Base-by-base conservation (phyloP, 2,888 invertebrate genomes). In the Eilema griseolum region DNA sequence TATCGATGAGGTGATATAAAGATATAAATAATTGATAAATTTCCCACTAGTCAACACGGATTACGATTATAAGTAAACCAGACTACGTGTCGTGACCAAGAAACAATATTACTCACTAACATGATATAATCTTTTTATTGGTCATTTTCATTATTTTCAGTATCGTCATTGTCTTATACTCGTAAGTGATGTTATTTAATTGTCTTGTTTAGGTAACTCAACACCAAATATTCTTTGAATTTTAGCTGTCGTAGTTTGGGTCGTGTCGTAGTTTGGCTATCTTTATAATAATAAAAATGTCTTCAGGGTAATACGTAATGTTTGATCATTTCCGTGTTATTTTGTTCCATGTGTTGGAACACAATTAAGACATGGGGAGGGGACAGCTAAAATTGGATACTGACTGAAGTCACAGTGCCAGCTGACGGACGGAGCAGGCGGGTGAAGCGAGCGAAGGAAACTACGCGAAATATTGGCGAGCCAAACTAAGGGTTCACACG, bases 51-150 rank as follows among this genome's bases (percentile, higher is more conserved):
- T 14, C 41, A 65, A 67, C 41, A 52, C 10, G 61, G 41, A 52
- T 67, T 61, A 31, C 11, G 26, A 26, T 60, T 37, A 31, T 5
- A 31, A 56, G 12, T 56, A 57, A 67, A 52, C 52, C n/a, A 66
- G 72, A 66, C 26, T 61, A 71, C 37, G 63, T 67, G 20, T 46
- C 46, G 28, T 11, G 63, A 65, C 59, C 28, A 71, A 69, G 41
- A 28, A 26, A 59, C 33, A 14, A 12, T 70, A 71, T 72, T 67
- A 71, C 61, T 77, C 80, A 79, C 66, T 66, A 41, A 56, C 33
- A 63, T 57, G 60, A 65, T 72, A 69, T 75, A 66, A 71, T 61
- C 66, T 71, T 52, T 70, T 65, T 71, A 74, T 72, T 67, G 69
- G 31, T 23, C 65, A 61, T 61, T 41, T 57, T 77, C 69, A 33